phyloP scores from a whole-genome alignment of 2,888 invertebrate species.

The Xestia sexstrigata region DNA sequence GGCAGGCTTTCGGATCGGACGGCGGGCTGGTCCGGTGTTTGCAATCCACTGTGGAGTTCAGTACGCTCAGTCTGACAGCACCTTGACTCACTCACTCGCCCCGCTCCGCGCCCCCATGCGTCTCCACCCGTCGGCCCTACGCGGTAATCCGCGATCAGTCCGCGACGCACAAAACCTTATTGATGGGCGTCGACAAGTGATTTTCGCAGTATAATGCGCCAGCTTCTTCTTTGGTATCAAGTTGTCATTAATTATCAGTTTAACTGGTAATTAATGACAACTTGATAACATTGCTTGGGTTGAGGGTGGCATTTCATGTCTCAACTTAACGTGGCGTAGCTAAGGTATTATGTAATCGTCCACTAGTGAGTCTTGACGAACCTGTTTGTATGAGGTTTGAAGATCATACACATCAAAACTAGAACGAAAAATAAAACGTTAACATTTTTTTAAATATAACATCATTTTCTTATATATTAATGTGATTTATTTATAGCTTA shows the following conservation, averaged over 20 bases:
- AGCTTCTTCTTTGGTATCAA: slow-evolving; percentile 11
- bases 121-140: neutral
- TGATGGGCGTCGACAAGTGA: slow-evolving; percentile 41
- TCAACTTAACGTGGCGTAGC: neutral
- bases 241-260: too few relatives aligned
- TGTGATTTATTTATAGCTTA: neutral
- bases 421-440: neutral
- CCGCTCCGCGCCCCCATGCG: neutral
- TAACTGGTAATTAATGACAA: slow-evolving; percentile 20
- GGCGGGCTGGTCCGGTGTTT: neutral
- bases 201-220: slow-evolving; percentile 32
- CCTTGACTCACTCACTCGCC: neutral
- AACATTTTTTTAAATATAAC: too few relatives aligned
- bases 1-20: neutral
- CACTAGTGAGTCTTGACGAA: neutral
- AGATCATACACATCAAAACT: neutral
- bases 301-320: neutral
- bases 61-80: neutral
- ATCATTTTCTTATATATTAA: too few relatives aligned
- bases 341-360: neutral
- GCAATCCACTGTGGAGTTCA: neutral
- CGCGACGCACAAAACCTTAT: slow-evolving; percentile 41
- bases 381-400: too few relatives aligned
- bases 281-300: slow-evolving; percentile 1
- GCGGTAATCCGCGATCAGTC: slow-evolving; percentile 19